Evolutionary conservation across 2,113 vertebrate species (phyloP), one percentile per base, ranked within the genome.

Genomic region (Pelecanoides urinatrix): DNA sequence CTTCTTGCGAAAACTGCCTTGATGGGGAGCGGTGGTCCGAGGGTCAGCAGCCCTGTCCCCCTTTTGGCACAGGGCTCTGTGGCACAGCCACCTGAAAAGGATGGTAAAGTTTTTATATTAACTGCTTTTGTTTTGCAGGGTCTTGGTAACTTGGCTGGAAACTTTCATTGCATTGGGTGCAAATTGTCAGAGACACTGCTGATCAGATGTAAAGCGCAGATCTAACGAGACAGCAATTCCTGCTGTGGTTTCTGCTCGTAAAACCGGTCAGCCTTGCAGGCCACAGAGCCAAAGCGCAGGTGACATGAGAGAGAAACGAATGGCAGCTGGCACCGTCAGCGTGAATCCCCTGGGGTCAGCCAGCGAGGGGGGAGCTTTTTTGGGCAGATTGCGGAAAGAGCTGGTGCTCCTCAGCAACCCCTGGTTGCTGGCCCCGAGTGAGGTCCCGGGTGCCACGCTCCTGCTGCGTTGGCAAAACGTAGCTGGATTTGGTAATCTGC

Each of bases 241-340:
- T 1, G 2, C 56, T 53, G 52, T 4, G 4, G 22, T 19, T 73
- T 32, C 67, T 67, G 79, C 75, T 27, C 0, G 0, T 83, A 29
- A 38, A 38, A 27, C 53, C 0, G 0, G 13, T 8, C 86, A 49
- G 44, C 56, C 73, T 29, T 42, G 86, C 68, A n/a, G 86, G 73
- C 21, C 83, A 50, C 4, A 0, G 70, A 62, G 55, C 73, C 6
- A 2, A 14, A 13, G 40, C 1, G 0, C 47, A 65, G 86, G 61
- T 26, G 68, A 74, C 0, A 0, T 4, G 62, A 49, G 68, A 56
- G 52, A 49, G 59, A 23, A 53, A 27, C 3, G 8, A 23, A 45
- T 21, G 2, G 2, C 26, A 36, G 5, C 52, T 45, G 40, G 29
- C 50, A 50, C n/a, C 0, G 1, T 2, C 9, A 40, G 3, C 1